Evolutionary conservation across 1,140 invertebrate species (phyloP).

Genomic region (Saccostrea glomerata): DNA sequence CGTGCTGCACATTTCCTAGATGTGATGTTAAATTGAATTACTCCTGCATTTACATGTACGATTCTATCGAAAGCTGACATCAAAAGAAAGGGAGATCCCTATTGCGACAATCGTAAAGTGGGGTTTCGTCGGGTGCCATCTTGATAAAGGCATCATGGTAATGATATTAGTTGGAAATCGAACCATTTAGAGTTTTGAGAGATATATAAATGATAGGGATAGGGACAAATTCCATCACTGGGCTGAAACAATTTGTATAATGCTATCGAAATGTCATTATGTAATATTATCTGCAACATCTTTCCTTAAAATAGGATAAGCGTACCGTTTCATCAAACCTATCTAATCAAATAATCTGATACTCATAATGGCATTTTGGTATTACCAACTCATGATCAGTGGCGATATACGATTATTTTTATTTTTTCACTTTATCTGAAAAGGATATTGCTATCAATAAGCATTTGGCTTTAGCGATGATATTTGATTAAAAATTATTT

Average conservation of each 20-base stretch:
- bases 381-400: constrained; percentile 21
- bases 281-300: background rate
- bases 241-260: constrained; percentile 37
- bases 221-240: constrained; percentile 39
- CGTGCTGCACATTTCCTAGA: constrained; percentile 41
- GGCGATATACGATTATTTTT: background rate
- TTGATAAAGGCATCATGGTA: constrained; percentile 42
- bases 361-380: constrained; percentile 37
- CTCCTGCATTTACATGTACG: constrained; percentile 45
- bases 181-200: constrained; percentile 42
- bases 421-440: constrained; percentile 31
- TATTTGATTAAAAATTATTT: constrained; percentile 37
- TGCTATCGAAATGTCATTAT: constrained; percentile 40
- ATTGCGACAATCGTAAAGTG: constrained; percentile 42
- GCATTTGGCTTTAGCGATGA: constrained; percentile 8
- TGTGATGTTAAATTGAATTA: constrained; percentile 47
- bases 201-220: constrained; percentile 14
- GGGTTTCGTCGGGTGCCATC: constrained; percentile 31
- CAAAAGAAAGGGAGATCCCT: constrained; percentile 39
- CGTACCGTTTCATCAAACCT: background rate
- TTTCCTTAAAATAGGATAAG: constrained; percentile 33
- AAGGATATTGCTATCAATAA: background rate
- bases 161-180: constrained; percentile 40
- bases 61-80: constrained; percentile 34
- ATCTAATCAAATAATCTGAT: background rate